A percentile compares a stretch with the other conserved stretches of the same genome.
phyloP scores from a whole-genome alignment of 2,113 vertebrate species.

The Thermophis baileyi region DNA sequence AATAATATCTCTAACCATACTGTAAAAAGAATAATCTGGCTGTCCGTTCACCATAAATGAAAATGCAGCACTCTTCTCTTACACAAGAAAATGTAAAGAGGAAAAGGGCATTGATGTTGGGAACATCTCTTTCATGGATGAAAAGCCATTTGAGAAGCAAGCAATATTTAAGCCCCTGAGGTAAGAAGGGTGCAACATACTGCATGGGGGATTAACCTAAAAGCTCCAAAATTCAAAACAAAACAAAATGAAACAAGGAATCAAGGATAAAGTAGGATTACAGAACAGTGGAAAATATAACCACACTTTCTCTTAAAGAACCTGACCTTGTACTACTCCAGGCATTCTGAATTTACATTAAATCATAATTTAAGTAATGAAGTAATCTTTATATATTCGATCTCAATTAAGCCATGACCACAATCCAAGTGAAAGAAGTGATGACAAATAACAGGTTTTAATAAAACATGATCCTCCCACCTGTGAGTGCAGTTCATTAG shows the following conservation, averaged over 20 bases:
- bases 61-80: constrained; percentile 1
- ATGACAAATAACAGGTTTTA: constrained; percentile 69
- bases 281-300: constrained; percentile 65
- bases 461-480: constrained; percentile 70
- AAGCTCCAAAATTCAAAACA: constrained; percentile 54
- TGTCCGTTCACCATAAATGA: background rate
- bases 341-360: constrained; percentile 65
- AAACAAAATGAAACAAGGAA: constrained; percentile 57
- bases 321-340: constrained; percentile 61
- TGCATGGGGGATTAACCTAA: constrained; percentile 31
- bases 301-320: constrained; percentile 65
- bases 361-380: constrained; percentile 68
- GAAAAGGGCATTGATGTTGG: background rate
- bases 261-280: constrained; percentile 56
- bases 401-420: constrained; percentile 63
- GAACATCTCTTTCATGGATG: constrained; percentile 2
- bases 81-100: background rate
- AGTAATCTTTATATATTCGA: constrained; percentile 77
- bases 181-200: constrained; percentile 29
- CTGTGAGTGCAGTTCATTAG: constrained; percentile 20
- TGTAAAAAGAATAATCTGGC: background rate
- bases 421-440: constrained; percentile 54
- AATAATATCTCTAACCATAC: background rate
- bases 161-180: constrained; percentile 32
- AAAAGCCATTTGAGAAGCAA: constrained; percentile 20